Evolutionary conservation across 30 jellyfish, hydroid and myxozoan species (phyloP).

Genomic region (Hydractinia symbiolongicarpus): DNA sequence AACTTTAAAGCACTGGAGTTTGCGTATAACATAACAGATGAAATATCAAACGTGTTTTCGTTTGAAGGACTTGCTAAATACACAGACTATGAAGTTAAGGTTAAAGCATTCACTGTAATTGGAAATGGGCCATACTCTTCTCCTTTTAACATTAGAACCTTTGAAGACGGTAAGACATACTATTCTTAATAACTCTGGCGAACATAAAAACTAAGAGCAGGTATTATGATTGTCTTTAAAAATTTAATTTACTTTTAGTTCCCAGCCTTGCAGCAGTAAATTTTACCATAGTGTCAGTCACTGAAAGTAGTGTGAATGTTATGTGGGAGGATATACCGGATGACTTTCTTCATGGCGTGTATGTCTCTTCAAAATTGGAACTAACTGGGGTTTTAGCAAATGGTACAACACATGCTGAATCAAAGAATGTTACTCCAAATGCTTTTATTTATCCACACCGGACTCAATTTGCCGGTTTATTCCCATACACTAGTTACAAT

Average conservation of each 20-base stretch:
- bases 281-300: background rate
- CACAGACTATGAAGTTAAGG: background rate
- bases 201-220: background rate
- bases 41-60: background rate
- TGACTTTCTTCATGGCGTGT: background rate
- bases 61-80: background rate
- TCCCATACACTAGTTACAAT: background rate
- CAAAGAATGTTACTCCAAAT: background rate
- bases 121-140: slow-evolving; percentile 13
- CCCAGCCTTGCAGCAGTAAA: background rate
- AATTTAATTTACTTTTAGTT: background rate
- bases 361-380: background rate
- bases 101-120: slow-evolving; percentile 1
- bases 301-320: background rate
- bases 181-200: background rate
- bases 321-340: background rate
- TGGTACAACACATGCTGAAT: slow-evolving; percentile 8
- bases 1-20: background rate
- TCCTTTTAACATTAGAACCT: background rate
- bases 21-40: background rate
- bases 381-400: background rate
- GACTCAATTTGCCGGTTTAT: background rate
- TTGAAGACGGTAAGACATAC: background rate
- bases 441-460: background rate
- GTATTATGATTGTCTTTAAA: background rate